Evolutionary conservation across 2,888 invertebrate genomes (phyloP).

Genomic region (Agriopis leucophaearia): DNA sequence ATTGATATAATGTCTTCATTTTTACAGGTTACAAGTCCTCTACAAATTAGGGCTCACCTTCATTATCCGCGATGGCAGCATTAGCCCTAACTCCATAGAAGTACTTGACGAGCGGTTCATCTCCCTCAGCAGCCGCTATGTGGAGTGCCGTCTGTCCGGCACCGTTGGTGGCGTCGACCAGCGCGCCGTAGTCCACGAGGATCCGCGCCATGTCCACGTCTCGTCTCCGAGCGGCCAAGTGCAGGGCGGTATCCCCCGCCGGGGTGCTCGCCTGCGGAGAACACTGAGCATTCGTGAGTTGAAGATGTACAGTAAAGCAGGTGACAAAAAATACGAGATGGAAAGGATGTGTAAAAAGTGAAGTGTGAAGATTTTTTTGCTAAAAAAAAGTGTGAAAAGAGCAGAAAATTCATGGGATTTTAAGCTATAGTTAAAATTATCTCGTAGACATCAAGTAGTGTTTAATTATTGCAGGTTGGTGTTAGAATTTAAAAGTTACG

Average conservation of each 20-base stretch:
- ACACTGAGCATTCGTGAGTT: conserved; percentile 35
- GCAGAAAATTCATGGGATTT: not conserved
- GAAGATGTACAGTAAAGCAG: conserved; percentile 24
- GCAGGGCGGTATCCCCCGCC: conserved; percentile 97
- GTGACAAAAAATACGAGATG: conserved; percentile 1
- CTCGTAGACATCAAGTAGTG: not conserved
- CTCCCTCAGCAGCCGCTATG: conserved; percentile 98
- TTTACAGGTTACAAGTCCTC: not conserved
- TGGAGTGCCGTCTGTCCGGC: conserved; percentile 98
- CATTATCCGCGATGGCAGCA: conserved; percentile 97
- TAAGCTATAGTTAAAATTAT: conserved; percentile 1
- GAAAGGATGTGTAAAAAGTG: not conserved
- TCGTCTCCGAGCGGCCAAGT: conserved; percentile 96
- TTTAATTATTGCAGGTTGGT: not conserved
- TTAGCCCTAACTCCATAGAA: conserved; percentile 98
- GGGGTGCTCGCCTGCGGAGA: conserved; percentile 89
- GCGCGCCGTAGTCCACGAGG: conserved; percentile 96
- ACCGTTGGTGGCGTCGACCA: conserved; percentile 96
- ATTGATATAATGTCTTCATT: not conserved
- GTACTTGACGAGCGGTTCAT: conserved; percentile 97
- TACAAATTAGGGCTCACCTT: conserved; percentile 83
- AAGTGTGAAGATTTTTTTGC: not conserved
- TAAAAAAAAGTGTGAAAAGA: not conserved
- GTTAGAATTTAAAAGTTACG: conserved; percentile 10
- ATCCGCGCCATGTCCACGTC: conserved; percentile 97